Base-by-base conservation (phyloP, 2,113 vertebrate genomes). In the Dasyornis broadbenti region DNA sequence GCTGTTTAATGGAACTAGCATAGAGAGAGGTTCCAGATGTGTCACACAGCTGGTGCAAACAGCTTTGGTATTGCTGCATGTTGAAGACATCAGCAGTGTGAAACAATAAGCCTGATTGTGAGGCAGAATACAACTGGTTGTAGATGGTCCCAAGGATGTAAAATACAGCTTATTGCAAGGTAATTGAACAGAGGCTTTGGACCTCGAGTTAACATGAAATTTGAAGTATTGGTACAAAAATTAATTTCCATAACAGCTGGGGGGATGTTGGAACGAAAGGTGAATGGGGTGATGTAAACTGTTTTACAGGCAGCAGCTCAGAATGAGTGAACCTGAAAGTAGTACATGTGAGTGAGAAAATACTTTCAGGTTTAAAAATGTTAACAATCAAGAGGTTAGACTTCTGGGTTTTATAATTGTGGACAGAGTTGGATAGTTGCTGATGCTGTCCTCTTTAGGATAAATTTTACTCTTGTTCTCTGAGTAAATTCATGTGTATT, bases 1-100 rank as follows among this genome's bases (percentile, higher is more conserved):
- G 66, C 45, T 39, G 39, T 78, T 83, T 13, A 45, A 16, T 90
- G 60, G 57, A 66, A 60, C 40, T 30, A 6, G 56, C 88, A 83
- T 16, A 61, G 69, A 71, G 73, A 88, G 90, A 75, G 28, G 53
- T 93, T 90, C 87, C 93, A 93, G 60, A 90, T 83, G 71, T 80
- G 64, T 59, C 59, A 52, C 4, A 12, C 90, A 93, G 44, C 78
- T 80, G 93, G 39, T 70, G 35, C 66, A 72, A 76, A 68, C 49
- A 2, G 0, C 35, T 57, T 57, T 0, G 0, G 42, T 72, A 22
- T 79, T 65, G 72, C 82, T 85, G 27, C 92, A 27, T 45, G 22
- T n/a, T 90, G 94, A 90, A 94, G 71, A 12, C 82, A 86, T 94
- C 59, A 81, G 71, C 59, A 44, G 4, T 54, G 44, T 63, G 60